Evolutionary conservation across 2,113 vertebrate genomes (phyloP), one percentile per base, ranked within the genome.

Genomic region (Henicopernis longicauda): DNA sequence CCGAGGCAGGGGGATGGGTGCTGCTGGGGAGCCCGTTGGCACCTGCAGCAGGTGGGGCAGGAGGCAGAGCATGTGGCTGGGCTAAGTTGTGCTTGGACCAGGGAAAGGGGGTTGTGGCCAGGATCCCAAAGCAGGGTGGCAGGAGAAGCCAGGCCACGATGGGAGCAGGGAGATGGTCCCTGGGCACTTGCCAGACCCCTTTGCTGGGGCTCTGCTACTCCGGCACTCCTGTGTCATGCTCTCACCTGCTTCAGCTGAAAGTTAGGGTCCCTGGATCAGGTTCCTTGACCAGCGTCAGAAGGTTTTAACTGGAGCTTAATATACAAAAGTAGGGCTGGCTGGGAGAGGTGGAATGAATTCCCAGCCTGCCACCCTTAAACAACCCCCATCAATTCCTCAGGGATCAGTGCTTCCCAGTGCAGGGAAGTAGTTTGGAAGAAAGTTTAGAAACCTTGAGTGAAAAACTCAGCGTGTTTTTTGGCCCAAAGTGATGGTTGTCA

Each of bases 1-100:
- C 44, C 2, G 4, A 16, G 50, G 27, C 5, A 1, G 2, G 5
- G 62, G 38, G 49, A 8, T 2, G 9, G 31, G 16, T 13, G 38
- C n/a, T 86, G 25, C 44, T 5, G 3, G 29, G 49, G 34, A 38
- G 16, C 27, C 20, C 3, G 0, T 9, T 22, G 50, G 57, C 40
- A 47, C 38, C 57, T 6, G 3, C 26, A 29, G 47, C 45, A 25
- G 26, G 7, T 19, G 32, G 34, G 55, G 36, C 47, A 36, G 61
- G 26, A 36, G 36, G 55, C 13, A 27, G 10, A 45, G 18, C 1
- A 0, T 12, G 5, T 1, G 6, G 25, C 16, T 5, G 45, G 38
- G 29, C 45, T 38, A 40, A 21, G 63, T 26, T 11, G 0, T 7
- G 16, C 23, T 29, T 45, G 44, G 31, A 9, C n/a, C 7, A 3